Evolutionary conservation across 2,888 invertebrate species (phyloP), one percentile per base, ranked within the genome.

Genomic region (Hetaerina titia): DNA sequence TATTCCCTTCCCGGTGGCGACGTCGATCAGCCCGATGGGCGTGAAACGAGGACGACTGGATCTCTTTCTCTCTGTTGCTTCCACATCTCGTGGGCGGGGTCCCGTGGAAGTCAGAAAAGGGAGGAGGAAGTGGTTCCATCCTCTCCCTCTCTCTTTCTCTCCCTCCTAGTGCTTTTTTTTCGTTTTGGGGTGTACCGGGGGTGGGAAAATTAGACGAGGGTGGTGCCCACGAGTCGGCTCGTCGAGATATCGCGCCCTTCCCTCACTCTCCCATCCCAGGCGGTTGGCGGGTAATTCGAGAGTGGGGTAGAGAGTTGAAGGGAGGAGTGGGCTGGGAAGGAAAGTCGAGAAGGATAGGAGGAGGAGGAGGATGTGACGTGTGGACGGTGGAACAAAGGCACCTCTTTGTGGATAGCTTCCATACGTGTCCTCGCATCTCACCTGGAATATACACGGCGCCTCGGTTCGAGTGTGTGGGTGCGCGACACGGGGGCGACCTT

Each of bases 381-480:
- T 81, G 57, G 89, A 58, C 22, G 89, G 22, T n/a, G 22, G 57
- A 89, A 89, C 89, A 89, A 89, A 89, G 58, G 89, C 22, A 17
- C 6, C 89, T 58, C 89, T 58, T 58, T 89, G 89, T 89, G 69
- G 69, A 5, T 17, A 5, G 7, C n/a, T 6, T 69, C 69, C 69
- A 45, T n/a, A 6, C 19, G 19, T 64, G 15, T 64, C 64, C 19
- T 19, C 60, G 60, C 22, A 19, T n/a, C 81, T 81, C 81, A 81
- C 81, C 81, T 81, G 81, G 11, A 15, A 13, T 81, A 60, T 17
- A n/a, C 45, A 45, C 69, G 69, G 69, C 69, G 69, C 69, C 69
- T 6, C 69, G 9, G 6, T 69, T 7, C 22, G n/a, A n/a, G 69
- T 6, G 69, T n/a, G 69, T n/a, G 69, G 69, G 6, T 6, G n/a